Percentiles rank a stretch among this genome's conserved stretches.
phyloP scores from a whole-genome alignment of 1,140 invertebrate genomes.

The Drosophila yakuba region DNA sequence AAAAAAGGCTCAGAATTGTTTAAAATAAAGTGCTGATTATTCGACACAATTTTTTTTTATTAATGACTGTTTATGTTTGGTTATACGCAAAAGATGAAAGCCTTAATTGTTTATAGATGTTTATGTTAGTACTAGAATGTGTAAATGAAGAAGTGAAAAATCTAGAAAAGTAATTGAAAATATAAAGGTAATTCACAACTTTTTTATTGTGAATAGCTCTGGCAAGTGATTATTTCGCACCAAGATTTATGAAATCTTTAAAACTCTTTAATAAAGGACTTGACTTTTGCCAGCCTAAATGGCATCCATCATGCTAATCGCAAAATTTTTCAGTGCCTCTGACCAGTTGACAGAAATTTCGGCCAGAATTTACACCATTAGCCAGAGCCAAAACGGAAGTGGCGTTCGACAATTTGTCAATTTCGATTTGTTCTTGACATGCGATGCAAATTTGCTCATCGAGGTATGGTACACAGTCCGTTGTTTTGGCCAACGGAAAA shows the following conservation, averaged over 20 bases:
- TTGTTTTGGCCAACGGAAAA: conserved; percentile 22
- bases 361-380: conserved; percentile 40
- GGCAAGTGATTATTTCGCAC: not conserved
- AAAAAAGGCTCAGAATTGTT: not conserved
- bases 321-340: conserved; percentile 13
- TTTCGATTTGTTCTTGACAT: conserved; percentile 28
- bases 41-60: conserved; percentile 12
- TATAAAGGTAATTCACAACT: conserved; percentile 1
- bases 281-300: conserved; percentile 11
- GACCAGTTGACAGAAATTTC: conserved; percentile 43
- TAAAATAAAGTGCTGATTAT: conserved; percentile 5
- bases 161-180: not conserved
- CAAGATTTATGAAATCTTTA: no score
- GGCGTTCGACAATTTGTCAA: conserved; percentile 25
- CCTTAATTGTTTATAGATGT: conserved; percentile 29
- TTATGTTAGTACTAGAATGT: conserved; percentile 13
- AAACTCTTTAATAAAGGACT: not conserved
- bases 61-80: conserved; percentile 12
- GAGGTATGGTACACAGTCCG: conserved; percentile 1
- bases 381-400: conserved; percentile 12
- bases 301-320: conserved; percentile 10
- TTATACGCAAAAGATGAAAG: conserved; percentile 24
- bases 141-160: not conserved
- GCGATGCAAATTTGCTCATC: conserved; percentile 29
- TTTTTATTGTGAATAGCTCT: not conserved